Base-by-base conservation (phyloP, 2,888 invertebrate species). In the Nomada fabriciana region DNA sequence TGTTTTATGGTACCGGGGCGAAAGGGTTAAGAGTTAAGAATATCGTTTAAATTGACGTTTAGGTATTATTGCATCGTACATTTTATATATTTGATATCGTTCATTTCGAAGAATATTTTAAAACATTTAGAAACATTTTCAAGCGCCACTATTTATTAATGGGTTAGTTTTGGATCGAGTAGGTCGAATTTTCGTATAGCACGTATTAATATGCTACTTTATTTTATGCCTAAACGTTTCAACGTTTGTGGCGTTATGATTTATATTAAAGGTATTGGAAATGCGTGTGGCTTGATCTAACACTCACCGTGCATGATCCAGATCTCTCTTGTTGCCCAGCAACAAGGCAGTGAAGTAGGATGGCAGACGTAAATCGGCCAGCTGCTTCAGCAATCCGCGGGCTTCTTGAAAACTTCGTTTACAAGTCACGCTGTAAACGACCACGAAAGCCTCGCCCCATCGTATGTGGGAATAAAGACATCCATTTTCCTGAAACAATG, bases 361-460 rank as follows among this genome's bases (percentile, higher is more conserved):
- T 23, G 97, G 97, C 82, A 97, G 94, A 90, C 97, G 96, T 63
- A 97, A 95, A 91, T 97, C 95, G 83, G 96, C 96, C 88, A 97
- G 94, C 86, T 97, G 95, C 72, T 96, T 96, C 86, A 97, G 94
- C 36, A 97, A 95, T 88, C 96, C 96, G 57, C 96, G 95, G 1
- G 97, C 97, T 88, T 96, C 97, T 89, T 96, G 94, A 93, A 97
- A 97, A 88, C 97, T 97, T 74, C 96, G 95, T 84, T 96, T 95
- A 91, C 97, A 97, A 91, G 96, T 97, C 61, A 97, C 97, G 61
- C 97, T 97, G 94, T 97, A 97, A 67, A 97, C 97, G 85, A 97
- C 95, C 47, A 97, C 96, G 93, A 97, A 97, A 0, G 97, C 97
- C 91, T 97, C 97, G 43, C 97, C 97, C 97, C 97, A 97, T 90